Evolutionary conservation across 2,888 invertebrate genomes (phyloP).

Genomic region (Zygaena filipendulae): DNA sequence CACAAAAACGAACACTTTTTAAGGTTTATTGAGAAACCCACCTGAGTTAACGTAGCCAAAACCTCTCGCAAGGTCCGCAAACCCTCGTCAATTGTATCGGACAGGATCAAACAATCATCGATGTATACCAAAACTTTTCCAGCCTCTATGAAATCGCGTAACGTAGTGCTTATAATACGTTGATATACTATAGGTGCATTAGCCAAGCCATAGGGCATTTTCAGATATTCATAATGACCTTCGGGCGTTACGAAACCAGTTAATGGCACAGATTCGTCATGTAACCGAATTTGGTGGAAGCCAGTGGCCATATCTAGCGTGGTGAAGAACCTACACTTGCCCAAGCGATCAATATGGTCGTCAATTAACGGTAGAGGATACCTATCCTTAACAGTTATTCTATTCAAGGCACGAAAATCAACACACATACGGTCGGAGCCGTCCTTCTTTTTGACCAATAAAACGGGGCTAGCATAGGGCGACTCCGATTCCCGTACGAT

Average conservation of each 20-base stretch:
- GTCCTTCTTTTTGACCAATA: slow-evolving; percentile 13
- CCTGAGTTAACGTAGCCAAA: slow-evolving; percentile 6
- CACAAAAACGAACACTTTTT: slow-evolving; percentile 14
- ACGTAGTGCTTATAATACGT: slow-evolving; percentile 6
- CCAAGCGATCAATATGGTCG: slow-evolving; percentile 8
- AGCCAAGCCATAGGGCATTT: slow-evolving; percentile 12
- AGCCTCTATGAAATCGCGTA: slow-evolving; percentile 6
- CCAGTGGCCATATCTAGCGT: slow-evolving; percentile 8
- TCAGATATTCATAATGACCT: slow-evolving; percentile 10
- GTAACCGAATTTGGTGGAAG: slow-evolving; percentile 12
- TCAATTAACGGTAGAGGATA: slow-evolving; percentile 15
- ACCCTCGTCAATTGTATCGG: slow-evolving; percentile 3
- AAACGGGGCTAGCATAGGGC: slow-evolving; percentile 17
- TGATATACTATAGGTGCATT: slow-evolving; percentile 11
- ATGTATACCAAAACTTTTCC: slow-evolving; percentile 10
- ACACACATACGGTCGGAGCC: slow-evolving; percentile 15
- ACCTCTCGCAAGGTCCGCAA: slow-evolving; percentile 3
- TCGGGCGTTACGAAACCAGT: slow-evolving; percentile 10
- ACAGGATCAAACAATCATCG: slow-evolving; percentile 13
- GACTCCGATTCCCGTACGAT: slow-evolving; percentile 17
- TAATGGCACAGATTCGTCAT: slow-evolving; percentile 6
- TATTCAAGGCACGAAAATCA: slow-evolving; percentile 17
- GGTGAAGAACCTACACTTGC: slow-evolving; percentile 12
- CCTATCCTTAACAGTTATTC: slow-evolving; percentile 16
- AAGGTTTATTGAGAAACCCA: slow-evolving; percentile 20